A percentile compares a stretch with the other conserved stretches of the same genome.
These are phyloP conservation scores for Rhopalosiphum nymphaeae DNA, from an alignment of 2,888 invertebrate species.

Conservation along the genomic window DNA sequence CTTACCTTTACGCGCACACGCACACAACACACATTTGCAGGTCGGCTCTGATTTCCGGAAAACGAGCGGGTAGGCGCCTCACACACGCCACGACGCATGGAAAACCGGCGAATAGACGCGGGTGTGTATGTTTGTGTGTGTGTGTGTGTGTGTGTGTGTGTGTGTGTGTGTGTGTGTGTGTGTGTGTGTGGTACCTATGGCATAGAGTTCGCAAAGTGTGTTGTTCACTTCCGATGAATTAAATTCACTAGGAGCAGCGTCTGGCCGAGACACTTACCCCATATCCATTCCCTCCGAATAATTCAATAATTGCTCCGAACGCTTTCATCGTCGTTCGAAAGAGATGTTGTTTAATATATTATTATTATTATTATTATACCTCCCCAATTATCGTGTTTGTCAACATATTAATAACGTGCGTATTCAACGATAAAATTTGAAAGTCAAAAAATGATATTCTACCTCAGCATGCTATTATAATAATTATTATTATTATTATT, in stretches of 20 bases:
- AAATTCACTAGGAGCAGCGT: slow-evolving; percentile 46
- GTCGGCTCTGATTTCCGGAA: background rate
- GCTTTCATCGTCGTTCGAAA: slow-evolving; percentile 44
- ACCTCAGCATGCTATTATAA: background rate
- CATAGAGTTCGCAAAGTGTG: slow-evolving; percentile 31
- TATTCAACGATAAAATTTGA: background rate
- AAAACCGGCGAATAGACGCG: background rate
- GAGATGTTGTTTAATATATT: background rate
- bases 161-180: background rate
- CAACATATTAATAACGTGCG: background rate
- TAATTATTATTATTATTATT: too few relatives aligned
- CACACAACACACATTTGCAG: too few relatives aligned
- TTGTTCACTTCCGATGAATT: slow-evolving; percentile 60
- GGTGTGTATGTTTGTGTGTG: too few relatives aligned
- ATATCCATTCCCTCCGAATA: slow-evolving; percentile 8
- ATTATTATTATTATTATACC: background rate
- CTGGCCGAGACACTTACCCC: slow-evolving; percentile 47
- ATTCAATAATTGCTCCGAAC: slow-evolving; percentile 49
- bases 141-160: background rate
- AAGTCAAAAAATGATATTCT: background rate
- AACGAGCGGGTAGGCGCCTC: background rate
- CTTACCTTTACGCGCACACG: background rate
- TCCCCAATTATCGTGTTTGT: background rate
- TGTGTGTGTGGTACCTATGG: background rate
- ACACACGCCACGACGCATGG: background rate